A percentile compares a stretch with the other conserved stretches of the same genome.
Conservation (phyloP, 2,888 invertebrate species). For the Conops quadrifasciatus region DNA sequence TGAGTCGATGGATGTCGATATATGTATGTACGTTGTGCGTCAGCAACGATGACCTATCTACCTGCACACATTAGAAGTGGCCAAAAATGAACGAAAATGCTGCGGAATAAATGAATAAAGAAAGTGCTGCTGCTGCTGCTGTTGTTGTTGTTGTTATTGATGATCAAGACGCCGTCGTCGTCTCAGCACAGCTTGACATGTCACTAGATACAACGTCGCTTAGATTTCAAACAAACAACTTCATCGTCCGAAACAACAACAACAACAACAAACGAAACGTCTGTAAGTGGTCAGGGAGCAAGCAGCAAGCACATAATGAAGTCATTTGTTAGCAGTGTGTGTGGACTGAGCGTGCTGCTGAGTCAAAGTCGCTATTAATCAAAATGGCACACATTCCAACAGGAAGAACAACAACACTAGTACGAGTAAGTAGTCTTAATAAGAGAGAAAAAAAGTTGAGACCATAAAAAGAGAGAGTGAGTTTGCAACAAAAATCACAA, state of each 20-base stretch:
- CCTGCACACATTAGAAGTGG: not conserved
- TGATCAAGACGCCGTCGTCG: constrained; percentile 33
- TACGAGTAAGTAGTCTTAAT: not conserved
- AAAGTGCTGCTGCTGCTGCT: constrained; percentile 27
- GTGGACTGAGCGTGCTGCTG: constrained; percentile 32
- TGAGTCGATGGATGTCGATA: not conserved
- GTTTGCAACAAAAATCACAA: not conserved
- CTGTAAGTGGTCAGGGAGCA: constrained; percentile 32
- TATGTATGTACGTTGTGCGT: constrained; percentile 37
- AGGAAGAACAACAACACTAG: constrained; percentile 23
- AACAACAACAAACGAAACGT: constrained; percentile 38
- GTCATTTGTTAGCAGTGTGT: constrained; percentile 51
- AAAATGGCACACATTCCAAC: constrained; percentile 24
- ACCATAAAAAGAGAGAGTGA: not conserved
- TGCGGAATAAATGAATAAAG: constrained; percentile 21
- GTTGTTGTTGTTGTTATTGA: not conserved
- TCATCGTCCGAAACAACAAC: constrained; percentile 47
- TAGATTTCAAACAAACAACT: constrained; percentile 50
- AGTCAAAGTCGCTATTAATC: constrained; percentile 6
- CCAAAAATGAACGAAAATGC: not conserved
- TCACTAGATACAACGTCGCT: constrained; percentile 57
- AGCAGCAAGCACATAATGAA: constrained; percentile 54
- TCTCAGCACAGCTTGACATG: constrained; percentile 61
- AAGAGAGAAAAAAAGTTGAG: not conserved
- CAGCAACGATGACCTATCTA: not conserved